These are phyloP conservation scores for Sciurus carolinensis DNA, from an alignment of 2,797 vertebrate genomes.

Conservation along the genomic window DNA sequence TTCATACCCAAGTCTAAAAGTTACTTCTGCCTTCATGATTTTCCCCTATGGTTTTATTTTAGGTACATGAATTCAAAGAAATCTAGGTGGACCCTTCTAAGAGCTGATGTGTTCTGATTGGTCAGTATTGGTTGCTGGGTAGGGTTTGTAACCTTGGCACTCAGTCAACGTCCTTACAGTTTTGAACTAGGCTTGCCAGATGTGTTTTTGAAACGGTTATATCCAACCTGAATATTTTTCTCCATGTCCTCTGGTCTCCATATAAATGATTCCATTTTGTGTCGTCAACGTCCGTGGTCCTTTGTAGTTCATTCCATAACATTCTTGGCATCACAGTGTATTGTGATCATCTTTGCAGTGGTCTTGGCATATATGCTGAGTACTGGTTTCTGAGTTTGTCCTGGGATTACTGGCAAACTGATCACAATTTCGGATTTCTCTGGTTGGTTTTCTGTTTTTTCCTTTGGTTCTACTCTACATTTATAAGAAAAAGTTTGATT, in stretches of 20 bases:
- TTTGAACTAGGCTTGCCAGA: not conserved
- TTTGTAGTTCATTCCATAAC: slow-evolving; percentile 95
- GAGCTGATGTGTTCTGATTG: not conserved
- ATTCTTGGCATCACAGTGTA: slow-evolving; percentile 94
- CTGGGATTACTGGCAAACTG: not conserved
- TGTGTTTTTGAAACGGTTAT: not conserved
- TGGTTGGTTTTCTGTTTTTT: not conserved
- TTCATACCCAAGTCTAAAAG: not conserved
- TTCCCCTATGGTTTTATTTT: not conserved
- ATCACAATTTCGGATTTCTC: not conserved
- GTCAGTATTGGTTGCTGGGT: not conserved
- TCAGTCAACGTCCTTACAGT: too few species aligned
- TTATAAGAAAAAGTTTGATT: not conserved
- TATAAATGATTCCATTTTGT: not conserved
- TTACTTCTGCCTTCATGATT: not conserved
- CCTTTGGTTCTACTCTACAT: not conserved
- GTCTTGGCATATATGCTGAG: not conserved
- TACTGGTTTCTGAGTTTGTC: not conserved
- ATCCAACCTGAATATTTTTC: slow-evolving; percentile 85
- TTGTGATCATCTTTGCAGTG: slow-evolving; percentile 91
- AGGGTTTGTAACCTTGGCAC: not conserved
- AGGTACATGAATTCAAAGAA: not conserved
- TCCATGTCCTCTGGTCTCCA: slow-evolving; percentile 90
- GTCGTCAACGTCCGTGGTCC: slow-evolving; percentile 86
- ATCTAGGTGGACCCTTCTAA: not conserved